Base-by-base conservation (phyloP, 2,113 vertebrate species). In the Poeciliopsis retropinna region DNA sequence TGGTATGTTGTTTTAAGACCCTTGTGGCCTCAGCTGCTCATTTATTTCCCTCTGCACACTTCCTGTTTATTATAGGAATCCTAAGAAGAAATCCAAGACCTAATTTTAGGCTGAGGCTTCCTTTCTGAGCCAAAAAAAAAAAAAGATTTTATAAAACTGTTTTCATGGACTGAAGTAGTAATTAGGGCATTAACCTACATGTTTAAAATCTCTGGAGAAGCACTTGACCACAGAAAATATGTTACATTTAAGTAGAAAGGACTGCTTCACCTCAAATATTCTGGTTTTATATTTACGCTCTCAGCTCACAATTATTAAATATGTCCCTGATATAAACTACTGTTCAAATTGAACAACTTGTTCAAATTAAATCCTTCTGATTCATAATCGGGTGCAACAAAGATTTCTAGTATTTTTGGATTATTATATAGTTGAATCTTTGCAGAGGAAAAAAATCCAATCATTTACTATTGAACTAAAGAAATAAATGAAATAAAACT, bases 241-340 rank as follows among this genome's bases (percentile, higher is more conserved):
- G 67, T 70, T 81, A 3, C 8, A 12, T 66, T 19, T 29, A 61
- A n/a, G 37, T 65, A 25, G 6, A 19, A 28, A 67, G 6, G 28
- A 3, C 39, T n/a, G 44, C 78, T 29, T 68, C 31, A 60, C 67
- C 44, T 12, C 27, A 11, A 15, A 51, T 31, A 54, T 27, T 32
- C 63, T 25, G 5, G 17, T 47, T 7, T 57, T 25, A 57, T n/a
- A 57, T n/a, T 10, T 25, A 57, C 22, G 3, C 22, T 54, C 22
- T 25, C 14, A 63, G n/a, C 57, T 28, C 72, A 69, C 81, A 64
- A 75, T 54, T 31, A 62, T 76, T 74, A 76, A 67, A 80, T 63
- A 22, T 75, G 51, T 9, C 7, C 2, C 51, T 57, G 0, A 57
- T n/a, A 11, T 10, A n/a, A 25, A 25, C 51, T 9, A n/a, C 8